Conservation (phyloP, 2,797 vertebrate species). For the Hemibagrus guttatus region DNA sequence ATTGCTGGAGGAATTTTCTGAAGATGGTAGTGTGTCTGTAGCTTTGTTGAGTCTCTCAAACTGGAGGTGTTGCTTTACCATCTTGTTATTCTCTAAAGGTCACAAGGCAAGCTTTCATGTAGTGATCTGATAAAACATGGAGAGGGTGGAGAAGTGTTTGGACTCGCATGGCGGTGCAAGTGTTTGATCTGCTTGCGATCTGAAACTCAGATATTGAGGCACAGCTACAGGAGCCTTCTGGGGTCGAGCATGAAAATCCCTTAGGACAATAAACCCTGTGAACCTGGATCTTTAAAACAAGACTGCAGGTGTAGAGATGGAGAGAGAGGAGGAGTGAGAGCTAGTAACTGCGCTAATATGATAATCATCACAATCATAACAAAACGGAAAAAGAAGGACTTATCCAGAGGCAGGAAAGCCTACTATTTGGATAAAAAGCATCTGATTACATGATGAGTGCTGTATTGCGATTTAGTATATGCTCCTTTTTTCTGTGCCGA, state of each 20-base stretch:
- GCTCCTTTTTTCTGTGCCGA: background rate
- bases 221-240: constrained; percentile 60
- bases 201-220: constrained; percentile 10
- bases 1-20: background rate
- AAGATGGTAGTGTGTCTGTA: background rate
- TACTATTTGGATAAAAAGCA: background rate
- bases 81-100: constrained; percentile 18
- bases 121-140: constrained; percentile 4
- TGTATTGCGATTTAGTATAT: background rate
- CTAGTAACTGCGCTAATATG: background rate
- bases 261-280: background rate
- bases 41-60: background rate
- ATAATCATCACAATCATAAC: background rate
- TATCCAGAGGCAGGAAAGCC: background rate
- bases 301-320: background rate
- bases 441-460: background rate
- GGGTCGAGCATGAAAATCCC: constrained; percentile 60
- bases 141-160: constrained; percentile 10
- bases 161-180: background rate
- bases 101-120: background rate
- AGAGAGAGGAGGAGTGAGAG: background rate
- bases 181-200: constrained; percentile 22
- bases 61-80: constrained; percentile 9
- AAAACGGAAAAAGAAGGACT: background rate
- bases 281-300: background rate